Percentiles rank a stretch among this genome's conserved stretches.
Conservation (phyloP, 2,797 vertebrate genomes). For the Chaenodraco wilsoni region DNA sequence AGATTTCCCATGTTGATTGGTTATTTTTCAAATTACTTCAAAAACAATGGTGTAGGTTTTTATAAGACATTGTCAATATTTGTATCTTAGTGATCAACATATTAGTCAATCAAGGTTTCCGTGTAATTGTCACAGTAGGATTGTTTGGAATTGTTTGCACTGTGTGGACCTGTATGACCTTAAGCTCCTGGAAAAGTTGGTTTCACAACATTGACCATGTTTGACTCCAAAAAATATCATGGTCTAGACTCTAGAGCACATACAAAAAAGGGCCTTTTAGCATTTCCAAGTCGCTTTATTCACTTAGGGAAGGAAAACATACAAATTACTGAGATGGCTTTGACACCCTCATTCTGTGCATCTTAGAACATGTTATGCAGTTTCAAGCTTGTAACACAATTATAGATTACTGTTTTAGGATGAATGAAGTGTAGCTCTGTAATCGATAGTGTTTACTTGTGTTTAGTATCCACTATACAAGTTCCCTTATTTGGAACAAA, state of each 20-base stretch:
- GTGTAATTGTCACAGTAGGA: conserved; percentile 38
- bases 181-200: conserved; percentile 38
- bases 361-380: neutral
- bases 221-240: conserved; percentile 22
- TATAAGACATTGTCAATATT: neutral
- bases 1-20: neutral
- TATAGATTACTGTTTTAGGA: neutral
- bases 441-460: neutral
- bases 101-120: conserved; percentile 37
- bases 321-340: neutral
- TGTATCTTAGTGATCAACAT: conserved; percentile 32
- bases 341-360: neutral
- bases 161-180: conserved; percentile 43
- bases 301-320: neutral
- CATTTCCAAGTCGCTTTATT: neutral
- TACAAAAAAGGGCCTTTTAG: neutral
- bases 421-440: neutral
- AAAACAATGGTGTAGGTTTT: neutral
- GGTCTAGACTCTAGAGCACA: neutral
- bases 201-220: conserved; percentile 40
- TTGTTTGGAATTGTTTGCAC: conserved; percentile 51
- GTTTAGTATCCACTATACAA: neutral
- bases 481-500: neutral
- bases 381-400: neutral
- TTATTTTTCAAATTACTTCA: neutral